Percentiles rank a stretch among this genome's conserved stretches.
phyloP scores from a whole-genome alignment of 2,113 vertebrate genomes.

The Platysteira castanea region DNA sequence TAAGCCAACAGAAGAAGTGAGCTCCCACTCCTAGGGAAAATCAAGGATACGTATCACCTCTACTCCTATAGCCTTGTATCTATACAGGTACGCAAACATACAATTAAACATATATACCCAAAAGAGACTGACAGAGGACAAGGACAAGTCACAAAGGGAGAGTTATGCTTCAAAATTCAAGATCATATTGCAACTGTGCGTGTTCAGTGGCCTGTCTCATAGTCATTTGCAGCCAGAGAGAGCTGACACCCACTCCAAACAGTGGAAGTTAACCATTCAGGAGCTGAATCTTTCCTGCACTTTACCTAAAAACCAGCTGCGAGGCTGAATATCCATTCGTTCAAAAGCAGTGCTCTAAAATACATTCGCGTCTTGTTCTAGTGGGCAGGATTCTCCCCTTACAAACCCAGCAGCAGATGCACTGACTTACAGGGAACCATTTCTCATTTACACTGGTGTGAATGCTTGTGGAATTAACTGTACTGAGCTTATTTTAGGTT shows the following conservation, averaged over 20 bases:
- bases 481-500: neutral
- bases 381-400: neutral
- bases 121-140: neutral
- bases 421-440: neutral
- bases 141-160: neutral
- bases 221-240: neutral
- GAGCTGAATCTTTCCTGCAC: neutral
- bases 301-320: neutral
- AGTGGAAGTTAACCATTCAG: neutral
- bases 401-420: neutral
- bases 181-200: neutral
- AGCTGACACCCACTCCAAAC: neutral
- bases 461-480: neutral
- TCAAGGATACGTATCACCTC: neutral
- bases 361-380: neutral
- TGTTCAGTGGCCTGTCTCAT: neutral
- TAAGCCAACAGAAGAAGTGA: neutral
- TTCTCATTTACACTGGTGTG: neutral
- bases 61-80: neutral
- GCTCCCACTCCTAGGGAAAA: neutral
- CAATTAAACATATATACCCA: neutral
- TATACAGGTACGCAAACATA: neutral
- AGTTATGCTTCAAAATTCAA: neutral
- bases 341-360: neutral
- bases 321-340: neutral